Base-by-base conservation (phyloP, 1,140 invertebrate species). In the Parasteatoda tepidariorum region DNA sequence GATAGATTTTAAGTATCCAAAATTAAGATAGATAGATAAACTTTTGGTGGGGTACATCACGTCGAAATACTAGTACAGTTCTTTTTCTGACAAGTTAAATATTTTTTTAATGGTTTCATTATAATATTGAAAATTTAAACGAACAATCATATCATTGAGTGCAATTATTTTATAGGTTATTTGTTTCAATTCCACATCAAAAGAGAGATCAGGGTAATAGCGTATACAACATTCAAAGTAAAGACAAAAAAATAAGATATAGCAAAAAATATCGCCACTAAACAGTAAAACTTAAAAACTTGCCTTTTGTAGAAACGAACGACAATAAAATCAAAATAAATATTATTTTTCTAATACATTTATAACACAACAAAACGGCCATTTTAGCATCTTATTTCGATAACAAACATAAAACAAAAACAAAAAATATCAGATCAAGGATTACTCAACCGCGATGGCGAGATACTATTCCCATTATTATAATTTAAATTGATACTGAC, bases 301-400 rank as follows among this genome's bases (percentile, higher is more conserved):
- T 68, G 22, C 76, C 76, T 79, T 79, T 22, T 54, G 33, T 79
- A 31, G 41, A 3, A 57, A 15, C 33, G 22, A 79, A n/a, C 15
- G 68, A 33, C 18, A 59, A 68, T 18, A 33, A 15, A 57, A 22
- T 54, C 3, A 57, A 22, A 24, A 79, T 6, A 55, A 55, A 79
- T 7, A 79, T 57, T 22, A 11, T 57, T 64, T 68, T 79, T 68
- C 57, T 79, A 62, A 79, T 68, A 41, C 64, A 79, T 57, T 79
- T 38, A 31, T 79, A 68, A 38, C 76, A 79, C 31, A 79, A 68
- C 28, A 79, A 68, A 79, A 68, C 76, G 76, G 62, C 76, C n/a
- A n/a, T n/a, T n/a, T n/a, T n/a, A n/a, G n/a, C n/a, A n/a, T n/a
- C n/a, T n/a, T n/a, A n/a, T n/a, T n/a, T n/a, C n/a, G n/a, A n/a